phyloP scores from a whole-genome alignment of 2,888 invertebrate species.

The Pachydiplax longipennis region DNA sequence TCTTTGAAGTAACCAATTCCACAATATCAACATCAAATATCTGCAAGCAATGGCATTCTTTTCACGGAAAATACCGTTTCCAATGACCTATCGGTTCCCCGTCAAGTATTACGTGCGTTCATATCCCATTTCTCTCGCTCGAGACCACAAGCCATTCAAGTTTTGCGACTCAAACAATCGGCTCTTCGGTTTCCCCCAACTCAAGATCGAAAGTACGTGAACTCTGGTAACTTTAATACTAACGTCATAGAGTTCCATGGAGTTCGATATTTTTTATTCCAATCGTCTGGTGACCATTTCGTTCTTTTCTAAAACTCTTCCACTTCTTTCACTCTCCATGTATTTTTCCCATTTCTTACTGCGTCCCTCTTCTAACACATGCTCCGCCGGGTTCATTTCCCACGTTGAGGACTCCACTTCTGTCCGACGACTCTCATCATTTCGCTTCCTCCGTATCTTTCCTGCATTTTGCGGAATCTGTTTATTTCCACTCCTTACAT shows the following conservation, averaged over 20 bases:
- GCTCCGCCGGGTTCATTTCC: slow-evolving; percentile 21
- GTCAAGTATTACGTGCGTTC: too few relatives aligned
- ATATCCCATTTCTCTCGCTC: background rate
- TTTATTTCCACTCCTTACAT: background rate
- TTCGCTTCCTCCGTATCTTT: background rate
- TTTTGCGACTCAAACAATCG: background rate
- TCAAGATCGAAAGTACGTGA: background rate
- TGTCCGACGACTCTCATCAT: slow-evolving; percentile 2
- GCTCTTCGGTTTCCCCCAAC: background rate
- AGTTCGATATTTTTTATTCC: background rate
- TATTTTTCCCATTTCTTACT: background rate
- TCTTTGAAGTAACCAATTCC: too few relatives aligned
- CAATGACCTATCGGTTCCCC: too few relatives aligned
- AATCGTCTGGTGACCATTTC: background rate
- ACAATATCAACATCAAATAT: too few relatives aligned
- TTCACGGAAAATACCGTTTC: too few relatives aligned
- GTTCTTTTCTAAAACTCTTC: background rate
- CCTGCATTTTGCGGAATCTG: too few relatives aligned
- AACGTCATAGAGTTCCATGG: background rate
- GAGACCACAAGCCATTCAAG: background rate
- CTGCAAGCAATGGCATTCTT: too few relatives aligned
- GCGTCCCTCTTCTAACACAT: background rate
- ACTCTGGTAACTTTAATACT: background rate
- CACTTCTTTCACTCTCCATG: background rate
- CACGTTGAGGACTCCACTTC: slow-evolving; percentile 20